A percentile compares a stretch with the other conserved stretches of the same genome.
Conservation (phyloP, 2,888 invertebrate species). For the Mayetiola destructor region DNA sequence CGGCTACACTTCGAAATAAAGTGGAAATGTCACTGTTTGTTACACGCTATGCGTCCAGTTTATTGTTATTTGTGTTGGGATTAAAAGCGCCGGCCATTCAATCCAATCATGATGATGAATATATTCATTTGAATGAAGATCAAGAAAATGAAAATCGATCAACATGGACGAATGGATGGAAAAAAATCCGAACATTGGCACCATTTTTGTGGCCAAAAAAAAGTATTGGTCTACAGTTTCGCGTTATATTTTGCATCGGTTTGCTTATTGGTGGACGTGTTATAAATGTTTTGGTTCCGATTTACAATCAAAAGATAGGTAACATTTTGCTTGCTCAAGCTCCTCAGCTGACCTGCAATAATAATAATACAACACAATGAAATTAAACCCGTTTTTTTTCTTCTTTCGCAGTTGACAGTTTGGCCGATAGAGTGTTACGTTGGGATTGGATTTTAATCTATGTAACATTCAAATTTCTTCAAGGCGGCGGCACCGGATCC, state of each 20-base stretch:
- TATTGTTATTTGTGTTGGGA: conserved; percentile 70
- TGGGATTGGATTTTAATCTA: conserved; percentile 86
- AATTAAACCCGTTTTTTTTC: conserved; percentile 14
- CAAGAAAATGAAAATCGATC: conserved; percentile 46
- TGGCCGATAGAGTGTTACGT: conserved; percentile 50
- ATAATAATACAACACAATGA: conserved; percentile 13
- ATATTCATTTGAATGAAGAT: conserved; percentile 32
- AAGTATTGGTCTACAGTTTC: conserved; percentile 56
- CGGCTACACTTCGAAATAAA: conserved; percentile 56
- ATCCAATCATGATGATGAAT: conserved; percentile 41
- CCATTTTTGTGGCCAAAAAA: conserved; percentile 94
- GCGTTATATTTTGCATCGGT: conserved; percentile 67
- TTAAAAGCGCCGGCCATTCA: conserved; percentile 74
- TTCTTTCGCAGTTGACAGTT: conserved; percentile 52
- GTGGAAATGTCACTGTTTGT: conserved; percentile 80
- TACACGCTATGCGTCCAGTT: conserved; percentile 59
- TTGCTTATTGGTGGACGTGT: conserved; percentile 65
- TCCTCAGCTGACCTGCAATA: conserved; percentile 19
- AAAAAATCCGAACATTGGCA: conserved; percentile 61
- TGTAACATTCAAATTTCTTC: conserved; percentile 78
- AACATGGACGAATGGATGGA: conserved; percentile 64
- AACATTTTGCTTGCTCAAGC: conserved; percentile 27
- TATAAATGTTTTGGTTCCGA: conserved; percentile 82
- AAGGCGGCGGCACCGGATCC: conserved; percentile 85
- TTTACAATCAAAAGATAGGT: conserved; percentile 88